Evolutionary conservation across 2,113 vertebrate species (phyloP), one percentile per base, ranked within the genome.

Genomic region (Oenanthe melanoleuca): DNA sequence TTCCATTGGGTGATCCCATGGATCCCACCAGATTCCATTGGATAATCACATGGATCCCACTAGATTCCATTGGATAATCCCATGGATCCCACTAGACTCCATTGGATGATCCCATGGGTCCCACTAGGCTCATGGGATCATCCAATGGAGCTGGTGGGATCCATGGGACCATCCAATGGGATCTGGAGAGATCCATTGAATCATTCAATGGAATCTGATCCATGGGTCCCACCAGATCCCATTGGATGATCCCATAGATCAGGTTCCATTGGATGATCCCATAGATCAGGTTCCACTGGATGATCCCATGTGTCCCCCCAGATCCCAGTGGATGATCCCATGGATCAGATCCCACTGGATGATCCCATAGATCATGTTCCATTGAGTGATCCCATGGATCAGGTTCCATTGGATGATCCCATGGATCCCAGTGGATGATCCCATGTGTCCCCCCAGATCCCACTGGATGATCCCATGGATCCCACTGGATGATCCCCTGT

Each of bases 81-180:
- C 2, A 0, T 21, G 8, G 4, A 1, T 59, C 28, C 23, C 12
- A 4, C 47, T n/a, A 25, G 33, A 9, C 1, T 22, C 24, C 1
- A 1, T 2, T 28, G 2, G 0, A 1, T 38, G 37, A 2, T 61
- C 33, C 6, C 23, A 0, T 40, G 3, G 1, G 0, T 47, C n/a
- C 38, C 52, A 28, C 22, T 63, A 59, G 45, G 2, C 0, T n/a
- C 25, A 0, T 2, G 47, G 5, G 1, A 0, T 40, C 12, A 40
- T 40, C 40, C 40, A 12, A 40, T 40, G n/a, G 1, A 37, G 8
- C 8, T 37, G 34, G 2, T 64, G 15, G 40, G 15, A 15, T 16
- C 40, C 40, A 14, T 42, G 15, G 40, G 14, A 42, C 28, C 53
- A 6, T 60, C 42, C 4, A 4, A 4, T 3, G 44, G 44, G 26